A percentile compares a stretch with the other conserved stretches of the same genome.
Evolutionary conservation across 2,888 invertebrate species (phyloP).

Genomic region (Watsonalla cultraria): DNA sequence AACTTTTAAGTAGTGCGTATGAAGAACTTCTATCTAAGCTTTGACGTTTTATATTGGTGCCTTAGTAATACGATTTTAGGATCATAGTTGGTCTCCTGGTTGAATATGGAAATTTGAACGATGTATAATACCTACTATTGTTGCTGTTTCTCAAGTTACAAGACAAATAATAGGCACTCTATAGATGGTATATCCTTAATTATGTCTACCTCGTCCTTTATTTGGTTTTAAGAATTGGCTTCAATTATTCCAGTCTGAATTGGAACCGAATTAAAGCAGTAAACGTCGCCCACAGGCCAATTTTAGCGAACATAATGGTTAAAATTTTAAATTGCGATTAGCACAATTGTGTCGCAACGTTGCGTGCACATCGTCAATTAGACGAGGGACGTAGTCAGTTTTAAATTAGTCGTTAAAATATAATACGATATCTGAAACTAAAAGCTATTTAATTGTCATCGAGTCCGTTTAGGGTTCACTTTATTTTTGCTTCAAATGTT

Average conservation of each 20-base stretch:
- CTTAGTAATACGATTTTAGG: no score
- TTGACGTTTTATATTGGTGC: no score
- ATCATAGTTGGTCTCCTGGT: no score
- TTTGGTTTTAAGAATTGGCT: slow-evolving; percentile 25
- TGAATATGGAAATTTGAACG: no score
- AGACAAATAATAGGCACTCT: not conserved
- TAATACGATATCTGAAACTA: not conserved
- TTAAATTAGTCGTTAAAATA: slow-evolving; percentile 41
- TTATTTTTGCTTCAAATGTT: no score
- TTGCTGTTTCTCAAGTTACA: not conserved
- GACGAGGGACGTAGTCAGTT: slow-evolving; percentile 27
- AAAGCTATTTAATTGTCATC: not conserved
- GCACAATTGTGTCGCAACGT: slow-evolving; percentile 58
- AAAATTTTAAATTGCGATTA: slow-evolving; percentile 53
- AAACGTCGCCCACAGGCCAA: slow-evolving; percentile 57
- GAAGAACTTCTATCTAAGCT: no score
- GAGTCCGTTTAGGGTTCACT: not conserved
- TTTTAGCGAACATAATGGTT: slow-evolving; percentile 41
- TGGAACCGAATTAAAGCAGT: slow-evolving; percentile 53
- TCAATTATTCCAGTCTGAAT: slow-evolving; percentile 37
- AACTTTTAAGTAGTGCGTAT: no score
- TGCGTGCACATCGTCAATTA: slow-evolving; percentile 57
- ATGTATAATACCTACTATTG: no score
- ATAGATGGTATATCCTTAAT: not conserved
- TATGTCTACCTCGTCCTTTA: not conserved